Evolutionary conservation across 2,888 invertebrate species (phyloP).

Genomic region (Holacanthella duospinosa): DNA sequence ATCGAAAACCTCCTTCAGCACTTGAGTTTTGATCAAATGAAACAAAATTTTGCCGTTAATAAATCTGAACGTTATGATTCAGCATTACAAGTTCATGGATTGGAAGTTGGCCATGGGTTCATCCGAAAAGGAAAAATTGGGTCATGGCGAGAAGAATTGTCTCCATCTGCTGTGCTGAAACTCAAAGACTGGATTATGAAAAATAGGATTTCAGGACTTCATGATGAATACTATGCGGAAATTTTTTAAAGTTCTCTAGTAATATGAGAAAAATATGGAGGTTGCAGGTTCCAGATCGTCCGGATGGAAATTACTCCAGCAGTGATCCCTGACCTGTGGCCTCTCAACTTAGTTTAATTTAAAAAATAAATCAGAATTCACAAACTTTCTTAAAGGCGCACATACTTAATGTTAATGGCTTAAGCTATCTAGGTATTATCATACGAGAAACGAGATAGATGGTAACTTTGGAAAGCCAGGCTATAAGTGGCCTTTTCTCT

Average conservation of each 20-base stretch:
- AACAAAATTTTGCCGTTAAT: conserved; percentile 66
- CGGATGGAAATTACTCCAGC: too few relatives aligned
- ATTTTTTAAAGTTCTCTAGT: background rate
- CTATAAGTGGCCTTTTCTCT: too few relatives aligned
- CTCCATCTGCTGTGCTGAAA: conserved; percentile 55
- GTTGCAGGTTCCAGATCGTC: too few relatives aligned
- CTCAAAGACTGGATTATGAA: conserved; percentile 62
- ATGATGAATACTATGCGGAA: background rate
- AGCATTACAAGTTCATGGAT: background rate
- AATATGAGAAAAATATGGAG: too few relatives aligned
- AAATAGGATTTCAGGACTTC: conserved; percentile 40
- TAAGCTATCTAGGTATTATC: too few relatives aligned
- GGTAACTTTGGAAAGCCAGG: too few relatives aligned
- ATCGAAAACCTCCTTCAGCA: conserved; percentile 58
- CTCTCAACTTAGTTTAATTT: too few relatives aligned
- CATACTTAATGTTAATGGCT: too few relatives aligned
- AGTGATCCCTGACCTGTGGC: too few relatives aligned
- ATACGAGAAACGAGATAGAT: too few relatives aligned
- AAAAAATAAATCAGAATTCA: too few relatives aligned
- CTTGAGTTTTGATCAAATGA: conserved; percentile 70
- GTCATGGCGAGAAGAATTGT: conserved; percentile 70
- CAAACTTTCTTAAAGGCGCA: too few relatives aligned
- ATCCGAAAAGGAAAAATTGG: conserved; percentile 68
- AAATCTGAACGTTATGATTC: conserved; percentile 38
- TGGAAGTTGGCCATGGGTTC: conserved; percentile 42